Base-by-base conservation (phyloP, 1,140 invertebrate species). In the Gryllus bimaculatus region DNA sequence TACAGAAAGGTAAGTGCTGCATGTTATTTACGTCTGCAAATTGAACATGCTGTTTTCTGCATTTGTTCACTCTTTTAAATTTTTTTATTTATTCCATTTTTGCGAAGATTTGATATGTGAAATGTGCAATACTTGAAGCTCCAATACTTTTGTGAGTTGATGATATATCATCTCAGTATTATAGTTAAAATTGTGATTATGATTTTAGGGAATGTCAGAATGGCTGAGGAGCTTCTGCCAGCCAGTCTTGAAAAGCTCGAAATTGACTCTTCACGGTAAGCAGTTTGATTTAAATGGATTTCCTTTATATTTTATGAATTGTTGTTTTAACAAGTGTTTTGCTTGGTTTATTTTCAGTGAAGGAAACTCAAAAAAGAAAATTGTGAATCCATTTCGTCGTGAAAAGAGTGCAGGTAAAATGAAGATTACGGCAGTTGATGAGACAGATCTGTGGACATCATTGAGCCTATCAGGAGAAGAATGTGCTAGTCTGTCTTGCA, bases 401-500 rank as follows among this genome's bases (percentile, higher is more conserved):
- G 76, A 77, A 8, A 18, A n/a, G 13, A 18, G 48, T 48, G n/a
- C n/a, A 49, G 48, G n/a, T 13, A 18, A 18, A 13, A 75, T n/a
- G 18, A 75, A 75, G 73, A 15, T n/a, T 20, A 20, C 73, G 5
- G 47, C 78, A 20, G 48, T 74, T 49, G 73, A 48, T 47, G 78
- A 79, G 48, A 39, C 78, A 18, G 76, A 77, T 47, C 47, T 77
- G 76, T 75, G 73, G 73, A 48, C 47, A 48, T 73, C 66, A 47
- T 48, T 79, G 20, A 79, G 78, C 48, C 73, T 79, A 7, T 75
- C 26, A n/a, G 78, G 78, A 18, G 78, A 79, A 74, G 47, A 74
- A 79, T 79, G 78, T 79, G 39, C 78, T n/a, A 79, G 74, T 79
- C n/a, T 39, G 4, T 74, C 78, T 8, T 79, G 78, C 13, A 74